These are phyloP conservation scores for Ailurus styani DNA, from an alignment of 2,113 vertebrate genomes.

Conservation along the genomic window DNA sequence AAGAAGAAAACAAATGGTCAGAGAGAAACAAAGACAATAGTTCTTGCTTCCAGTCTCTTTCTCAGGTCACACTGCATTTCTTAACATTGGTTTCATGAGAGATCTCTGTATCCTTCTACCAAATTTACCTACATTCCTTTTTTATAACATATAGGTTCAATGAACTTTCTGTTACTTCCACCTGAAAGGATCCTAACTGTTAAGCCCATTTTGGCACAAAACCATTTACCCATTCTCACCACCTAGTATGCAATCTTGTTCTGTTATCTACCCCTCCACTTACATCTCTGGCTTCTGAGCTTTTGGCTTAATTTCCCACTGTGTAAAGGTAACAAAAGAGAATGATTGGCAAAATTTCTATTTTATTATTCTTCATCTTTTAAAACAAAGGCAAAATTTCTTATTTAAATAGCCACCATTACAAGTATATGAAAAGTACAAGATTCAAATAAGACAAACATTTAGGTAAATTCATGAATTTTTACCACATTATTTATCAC, in stretches of 20 bases:
- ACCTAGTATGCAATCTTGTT: not conserved
- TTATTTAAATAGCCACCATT: not conserved
- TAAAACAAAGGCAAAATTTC: not conserved
- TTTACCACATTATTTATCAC: not conserved
- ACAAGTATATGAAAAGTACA: not conserved
- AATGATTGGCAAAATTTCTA: not conserved
- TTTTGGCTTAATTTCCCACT: not conserved
- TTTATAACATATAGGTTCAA: not conserved
- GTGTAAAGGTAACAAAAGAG: not conserved
- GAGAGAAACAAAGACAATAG: not conserved
- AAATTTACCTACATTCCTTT: not conserved
- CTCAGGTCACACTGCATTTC: not conserved
- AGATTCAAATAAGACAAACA: not conserved
- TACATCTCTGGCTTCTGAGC: not conserved
- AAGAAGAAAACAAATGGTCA: not conserved
- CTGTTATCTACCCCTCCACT: no score
- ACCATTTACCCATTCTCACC: not conserved
- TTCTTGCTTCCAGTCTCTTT: not conserved
- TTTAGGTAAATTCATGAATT: not conserved
- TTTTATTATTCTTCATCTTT: not conserved
- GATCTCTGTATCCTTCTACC: not conserved
- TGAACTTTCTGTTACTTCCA: not conserved
- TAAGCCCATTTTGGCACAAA: not conserved
- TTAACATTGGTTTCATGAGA: not conserved
- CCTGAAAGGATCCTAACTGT: not conserved